Base-by-base conservation (phyloP, 2,113 vertebrate species). In the Loxodonta africana region DNA sequence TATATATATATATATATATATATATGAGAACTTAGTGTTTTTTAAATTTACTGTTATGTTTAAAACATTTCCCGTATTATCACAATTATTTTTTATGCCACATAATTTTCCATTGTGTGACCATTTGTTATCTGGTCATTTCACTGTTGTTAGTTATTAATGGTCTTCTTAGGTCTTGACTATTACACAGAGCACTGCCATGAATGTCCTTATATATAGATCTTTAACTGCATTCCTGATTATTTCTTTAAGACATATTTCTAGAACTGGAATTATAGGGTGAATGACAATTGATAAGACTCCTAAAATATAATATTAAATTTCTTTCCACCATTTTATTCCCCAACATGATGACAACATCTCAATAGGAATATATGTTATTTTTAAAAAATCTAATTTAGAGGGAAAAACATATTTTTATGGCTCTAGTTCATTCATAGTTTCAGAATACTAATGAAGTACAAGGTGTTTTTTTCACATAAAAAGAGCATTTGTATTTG, bases 241-340 rank as follows among this genome's bases (percentile, higher is more conserved):
- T 73, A 65, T 82, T 96, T 96, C 44, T 78, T 88, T 87, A 94
- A 90, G 86, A 88, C 33, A 53, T 48, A 48, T 48, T 15, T 51
- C 28, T 65, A 8, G n/a, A 93, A 41, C 15, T 93, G 8, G 82
- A 91, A 67, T 82, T 77, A 71, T 48, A 48, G 18, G n/a, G 53
- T 63, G 21, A 84, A 21, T 57, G 60, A 78, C 62, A 25, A 85
- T 37, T 11, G 2, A 73, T 93, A 69, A 87, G 20, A 0, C 12
- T 82, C 9, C 65, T 94, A 88, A 82, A 82, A 48, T 15, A 53
- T 30, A 85, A 37, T 76, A 57, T 0, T 89, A 88, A 77, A 85
- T 91, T 90, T 80, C 46, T 94, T 83, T 94, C 73, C 41, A 53
- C 6, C 77, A 15, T 51, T 80, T 71, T 91, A 18, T 95, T 86